Evolutionary conservation across 2,113 vertebrate species (phyloP).

Genomic region (Pterocles gutturalis): DNA sequence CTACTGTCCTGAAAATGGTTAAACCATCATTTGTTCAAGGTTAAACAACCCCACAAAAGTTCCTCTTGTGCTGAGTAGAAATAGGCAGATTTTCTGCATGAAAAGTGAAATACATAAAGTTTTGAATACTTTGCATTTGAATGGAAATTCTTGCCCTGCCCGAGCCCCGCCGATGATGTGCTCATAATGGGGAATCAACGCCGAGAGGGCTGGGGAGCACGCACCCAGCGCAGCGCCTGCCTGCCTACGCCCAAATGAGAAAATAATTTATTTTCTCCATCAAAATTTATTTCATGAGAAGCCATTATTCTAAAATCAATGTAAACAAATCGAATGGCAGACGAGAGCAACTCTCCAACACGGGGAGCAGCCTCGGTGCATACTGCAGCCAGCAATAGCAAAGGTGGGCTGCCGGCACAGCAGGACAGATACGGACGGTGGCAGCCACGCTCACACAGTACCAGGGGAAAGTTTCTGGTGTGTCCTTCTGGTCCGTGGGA

Average conservation of each 20-base stretch:
- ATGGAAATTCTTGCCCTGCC: background rate
- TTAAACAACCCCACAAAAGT: background rate
- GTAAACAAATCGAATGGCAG: background rate
- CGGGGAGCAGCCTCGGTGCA: accelerated
- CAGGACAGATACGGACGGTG: accelerated
- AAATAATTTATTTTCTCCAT: conserved; percentile 9
- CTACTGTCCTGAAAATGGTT: background rate
- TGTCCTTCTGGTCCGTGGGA: background rate
- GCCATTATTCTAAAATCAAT: background rate
- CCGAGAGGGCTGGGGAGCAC: background rate
- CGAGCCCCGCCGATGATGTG: background rate
- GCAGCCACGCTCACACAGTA: accelerated
- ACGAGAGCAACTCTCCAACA: background rate
- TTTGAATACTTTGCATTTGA: background rate
- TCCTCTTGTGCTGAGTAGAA: conserved; percentile 34
- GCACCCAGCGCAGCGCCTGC: background rate
- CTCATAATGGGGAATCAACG: background rate
- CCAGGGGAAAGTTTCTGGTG: background rate
- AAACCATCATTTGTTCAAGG: conserved; percentile 12
- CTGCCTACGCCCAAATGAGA: background rate
- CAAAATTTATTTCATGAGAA: background rate
- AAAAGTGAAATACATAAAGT: background rate
- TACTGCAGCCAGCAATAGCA: accelerated
- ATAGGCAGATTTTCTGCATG: conserved; percentile 50
- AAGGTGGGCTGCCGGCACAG: background rate